Evolutionary conservation across 2,888 invertebrate genomes (phyloP), one percentile per base, ranked within the genome.

Genomic region (Ornithoptera priamus): DNA sequence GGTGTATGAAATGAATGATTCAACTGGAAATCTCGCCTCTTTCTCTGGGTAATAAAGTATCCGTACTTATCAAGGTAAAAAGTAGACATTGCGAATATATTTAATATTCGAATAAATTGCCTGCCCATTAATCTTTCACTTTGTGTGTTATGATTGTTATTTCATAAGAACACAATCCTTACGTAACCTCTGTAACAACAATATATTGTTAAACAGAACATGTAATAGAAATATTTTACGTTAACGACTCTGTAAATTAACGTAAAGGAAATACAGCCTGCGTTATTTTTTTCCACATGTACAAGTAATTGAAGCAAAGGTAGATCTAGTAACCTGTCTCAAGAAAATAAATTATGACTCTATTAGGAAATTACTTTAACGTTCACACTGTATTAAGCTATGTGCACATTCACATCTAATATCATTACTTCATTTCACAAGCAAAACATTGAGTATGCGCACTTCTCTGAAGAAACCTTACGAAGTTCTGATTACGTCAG

Each of bases 311-410:
- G 18, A 59, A 56, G 59, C 17, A 30, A 18, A 46, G 42, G 57
- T 15, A 10, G 39, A 69, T 50, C 62, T 36, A 62, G 62, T 65
- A 65, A 69, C 62, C 30, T 62, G 65, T 39, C 61, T 69, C 42
- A 58, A 42, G 15, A 24, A 58, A 46, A 69, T 69, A 50, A 69
- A 62, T 69, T 62, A 65, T 66, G 39, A 53, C 57, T 68, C 46
- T 68, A 68, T 66, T 66, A 15, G 53, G 66, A 59, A 70, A 70
- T 66, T 62, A 20, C 46, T 30, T 30, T 20, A 7, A 50, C 60
- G 22, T 59, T 63, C 58, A 36, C n/a, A 62, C n/a, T 8, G 46
- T 24, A 15, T 66, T 66, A 59, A 50, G 63, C n/a, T 15, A 2
- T 17, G 50, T 57, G 46, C 60, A 62, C 66, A 58, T 50, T 50